phyloP scores from a whole-genome alignment of 2,888 invertebrate genomes.

The Cloeon dipterum region DNA sequence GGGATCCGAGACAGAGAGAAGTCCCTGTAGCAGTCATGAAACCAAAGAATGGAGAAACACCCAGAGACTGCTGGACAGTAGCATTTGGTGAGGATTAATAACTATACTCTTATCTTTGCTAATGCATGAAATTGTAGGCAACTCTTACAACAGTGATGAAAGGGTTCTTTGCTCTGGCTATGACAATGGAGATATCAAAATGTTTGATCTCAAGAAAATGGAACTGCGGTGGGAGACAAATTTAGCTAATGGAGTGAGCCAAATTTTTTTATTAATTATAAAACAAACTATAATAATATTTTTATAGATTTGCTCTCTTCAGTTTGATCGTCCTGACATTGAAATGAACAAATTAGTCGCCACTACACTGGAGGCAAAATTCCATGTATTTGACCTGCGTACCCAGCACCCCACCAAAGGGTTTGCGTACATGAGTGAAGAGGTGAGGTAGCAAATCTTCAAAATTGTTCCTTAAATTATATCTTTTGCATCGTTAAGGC shows the following conservation, averaged over 20 bases:
- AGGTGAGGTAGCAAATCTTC: slow-evolving; percentile 24
- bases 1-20: slow-evolving; percentile 85
- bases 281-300: background rate
- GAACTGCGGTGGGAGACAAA: slow-evolving; percentile 74
- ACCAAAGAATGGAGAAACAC: slow-evolving; percentile 39
- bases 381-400: slow-evolving; percentile 70
- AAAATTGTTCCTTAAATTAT: slow-evolving; percentile 11
- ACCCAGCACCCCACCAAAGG: slow-evolving; percentile 74
- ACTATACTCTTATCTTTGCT: background rate
- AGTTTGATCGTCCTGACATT: slow-evolving; percentile 86
- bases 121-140: slow-evolving; percentile 22
- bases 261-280: slow-evolving; percentile 10
- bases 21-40: slow-evolving; percentile 78
- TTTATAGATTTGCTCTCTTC: slow-evolving; percentile 46
- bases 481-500: slow-evolving; percentile 15
- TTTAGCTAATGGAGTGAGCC: slow-evolving; percentile 63
- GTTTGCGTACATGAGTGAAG: slow-evolving; percentile 38
- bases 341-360: slow-evolving; percentile 86
- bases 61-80: slow-evolving; percentile 84
- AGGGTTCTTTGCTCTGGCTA: slow-evolving; percentile 77
- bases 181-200: slow-evolving; percentile 87
- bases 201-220: slow-evolving; percentile 75
- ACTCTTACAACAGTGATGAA: slow-evolving; percentile 69
- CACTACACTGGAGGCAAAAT: slow-evolving; percentile 75
- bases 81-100: slow-evolving; percentile 39